These are phyloP conservation scores for Spondyliosoma cantharus DNA, from an alignment of 2,797 vertebrate species.

Conservation along the genomic window DNA sequence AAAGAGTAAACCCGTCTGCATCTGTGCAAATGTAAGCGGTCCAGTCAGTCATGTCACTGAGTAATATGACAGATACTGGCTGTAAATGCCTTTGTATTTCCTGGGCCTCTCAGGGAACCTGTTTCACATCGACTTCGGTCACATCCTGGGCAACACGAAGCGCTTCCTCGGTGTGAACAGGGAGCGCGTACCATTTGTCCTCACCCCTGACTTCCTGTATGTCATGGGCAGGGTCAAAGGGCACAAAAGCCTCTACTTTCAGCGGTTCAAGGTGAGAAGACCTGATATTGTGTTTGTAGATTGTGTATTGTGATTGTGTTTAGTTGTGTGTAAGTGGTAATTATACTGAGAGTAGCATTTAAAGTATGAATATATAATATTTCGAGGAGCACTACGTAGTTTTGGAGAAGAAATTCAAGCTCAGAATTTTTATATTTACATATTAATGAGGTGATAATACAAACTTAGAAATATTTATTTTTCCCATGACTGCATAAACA, in stretches of 20 bases:
- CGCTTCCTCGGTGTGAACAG: constrained; percentile 81
- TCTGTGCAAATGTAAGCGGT: neutral
- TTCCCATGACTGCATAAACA: no score
- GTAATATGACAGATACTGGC: neutral
- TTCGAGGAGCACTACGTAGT: no score
- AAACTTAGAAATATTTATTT: no score
- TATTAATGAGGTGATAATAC: no score
- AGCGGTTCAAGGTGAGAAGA: constrained; percentile 81
- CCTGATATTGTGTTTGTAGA: neutral
- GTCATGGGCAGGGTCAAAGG: constrained; percentile 84
- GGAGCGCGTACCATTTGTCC: constrained; percentile 87
- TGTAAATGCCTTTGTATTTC: neutral
- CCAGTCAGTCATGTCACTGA: neutral
- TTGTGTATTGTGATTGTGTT: neutral
- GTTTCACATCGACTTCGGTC: constrained; percentile 88
- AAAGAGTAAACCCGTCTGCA: neutral
- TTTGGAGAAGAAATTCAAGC: no score
- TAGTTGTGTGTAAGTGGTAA: neutral
- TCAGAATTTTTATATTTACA: no score
- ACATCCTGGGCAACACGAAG: constrained; percentile 87
- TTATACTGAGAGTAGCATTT: neutral
- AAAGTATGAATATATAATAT: neutral
- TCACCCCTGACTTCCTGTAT: constrained; percentile 87
- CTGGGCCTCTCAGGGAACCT: constrained; percentile 80
- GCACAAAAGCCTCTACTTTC: constrained; percentile 82